Percentiles rank a stretch among this genome's conserved stretches.
These are phyloP conservation scores for Apis cerana DNA, from an alignment of 1,140 invertebrate species.

Conservation along the genomic window DNA sequence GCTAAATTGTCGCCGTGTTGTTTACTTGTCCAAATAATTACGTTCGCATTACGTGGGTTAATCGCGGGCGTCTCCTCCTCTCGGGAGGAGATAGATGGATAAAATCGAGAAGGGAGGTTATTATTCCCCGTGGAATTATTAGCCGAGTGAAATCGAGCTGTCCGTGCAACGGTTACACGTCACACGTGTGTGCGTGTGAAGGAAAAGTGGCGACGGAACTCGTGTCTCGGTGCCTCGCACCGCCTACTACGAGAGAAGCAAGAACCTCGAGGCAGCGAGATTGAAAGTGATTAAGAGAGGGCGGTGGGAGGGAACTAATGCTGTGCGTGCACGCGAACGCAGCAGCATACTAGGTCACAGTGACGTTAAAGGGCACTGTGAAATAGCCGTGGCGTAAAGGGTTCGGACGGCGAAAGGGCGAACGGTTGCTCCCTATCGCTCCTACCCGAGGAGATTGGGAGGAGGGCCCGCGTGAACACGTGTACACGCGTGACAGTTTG, in stretches of 20 bases:
- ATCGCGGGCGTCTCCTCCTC: too few relatives aligned
- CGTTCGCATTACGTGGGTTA: too few relatives aligned
- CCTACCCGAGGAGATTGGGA: slow-evolving; percentile 51
- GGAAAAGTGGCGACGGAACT: slow-evolving; percentile 35
- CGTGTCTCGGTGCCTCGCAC: slow-evolving; percentile 56
- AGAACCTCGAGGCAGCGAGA: slow-evolving; percentile 53
- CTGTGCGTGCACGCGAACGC: slow-evolving; percentile 69
- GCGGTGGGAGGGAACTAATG: slow-evolving; percentile 35
- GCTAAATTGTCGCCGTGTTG: too few relatives aligned
- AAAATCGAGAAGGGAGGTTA: too few relatives aligned
- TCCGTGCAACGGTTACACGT: background rate
- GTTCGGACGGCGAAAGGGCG: slow-evolving; percentile 38
- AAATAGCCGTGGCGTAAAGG: slow-evolving; percentile 62
- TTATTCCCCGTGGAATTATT: too few relatives aligned
- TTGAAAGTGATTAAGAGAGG: slow-evolving; percentile 68
- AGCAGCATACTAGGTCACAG: slow-evolving; percentile 70
- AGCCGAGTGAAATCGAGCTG: too few relatives aligned
- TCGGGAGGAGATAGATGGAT: too few relatives aligned
- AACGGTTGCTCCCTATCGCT: slow-evolving; percentile 55
- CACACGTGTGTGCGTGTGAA: background rate
- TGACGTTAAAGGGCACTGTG: slow-evolving; percentile 69
- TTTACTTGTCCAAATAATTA: too few relatives aligned
- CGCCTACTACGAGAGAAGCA: slow-evolving; percentile 42
- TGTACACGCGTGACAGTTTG: slow-evolving; percentile 71
- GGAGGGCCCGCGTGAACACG: slow-evolving; percentile 56